Evolutionary conservation across 2,113 vertebrate genomes (phyloP).

Genomic region (Gyps fulvus): DNA sequence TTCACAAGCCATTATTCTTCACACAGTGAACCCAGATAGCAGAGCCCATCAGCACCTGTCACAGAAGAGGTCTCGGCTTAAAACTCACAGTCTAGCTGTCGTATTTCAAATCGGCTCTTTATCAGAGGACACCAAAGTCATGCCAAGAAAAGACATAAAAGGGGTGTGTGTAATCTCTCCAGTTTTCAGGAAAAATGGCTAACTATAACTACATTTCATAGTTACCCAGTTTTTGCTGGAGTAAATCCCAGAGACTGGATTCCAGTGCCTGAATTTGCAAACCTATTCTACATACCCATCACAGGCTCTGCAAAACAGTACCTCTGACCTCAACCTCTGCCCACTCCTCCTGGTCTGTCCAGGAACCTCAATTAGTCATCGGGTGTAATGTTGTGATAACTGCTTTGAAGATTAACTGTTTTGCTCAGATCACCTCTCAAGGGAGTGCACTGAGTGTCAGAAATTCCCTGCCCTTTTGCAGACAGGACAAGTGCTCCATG

Average conservation of each 20-base stretch:
- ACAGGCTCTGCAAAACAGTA: not conserved
- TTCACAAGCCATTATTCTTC: slow-evolving; percentile 45
- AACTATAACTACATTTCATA: not conserved
- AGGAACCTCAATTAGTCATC: not conserved
- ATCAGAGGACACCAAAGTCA: slow-evolving; percentile 8
- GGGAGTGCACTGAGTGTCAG: not conserved
- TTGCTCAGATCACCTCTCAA: not conserved
- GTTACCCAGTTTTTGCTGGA: not conserved
- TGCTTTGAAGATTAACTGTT: not conserved
- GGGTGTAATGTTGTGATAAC: not conserved
- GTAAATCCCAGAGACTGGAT: not conserved
- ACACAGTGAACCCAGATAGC: not conserved
- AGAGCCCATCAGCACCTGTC: slow-evolving; percentile 35
- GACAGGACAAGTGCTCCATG: not conserved
- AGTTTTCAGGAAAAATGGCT: not conserved
- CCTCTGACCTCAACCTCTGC: not conserved
- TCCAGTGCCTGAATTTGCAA: not conserved
- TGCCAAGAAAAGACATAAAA: not conserved
- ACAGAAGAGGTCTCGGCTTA: not conserved
- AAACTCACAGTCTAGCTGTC: not conserved
- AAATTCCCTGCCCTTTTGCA: not conserved
- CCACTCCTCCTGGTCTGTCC: not conserved
- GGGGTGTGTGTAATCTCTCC: not conserved
- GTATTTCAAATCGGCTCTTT: not conserved
- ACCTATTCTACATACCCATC: not conserved